Base-by-base conservation (phyloP, 2,888 invertebrate genomes). In the Polyploca ridens region DNA sequence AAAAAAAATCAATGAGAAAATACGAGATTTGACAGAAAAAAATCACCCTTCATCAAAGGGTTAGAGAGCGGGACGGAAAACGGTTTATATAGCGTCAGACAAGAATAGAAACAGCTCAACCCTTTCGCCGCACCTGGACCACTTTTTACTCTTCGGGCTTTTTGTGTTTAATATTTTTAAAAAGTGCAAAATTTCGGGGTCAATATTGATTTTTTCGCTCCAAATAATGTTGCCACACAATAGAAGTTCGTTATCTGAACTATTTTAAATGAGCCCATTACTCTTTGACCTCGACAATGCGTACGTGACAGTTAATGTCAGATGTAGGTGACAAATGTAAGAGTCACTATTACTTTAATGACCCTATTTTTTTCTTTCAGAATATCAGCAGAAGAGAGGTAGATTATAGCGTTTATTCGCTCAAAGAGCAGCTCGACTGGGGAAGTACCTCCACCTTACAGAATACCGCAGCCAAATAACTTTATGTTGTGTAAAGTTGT, bases 11-110 rank as follows among this genome's bases (percentile, higher is more conserved):
- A 90, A 91, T 86, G 88, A 88, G 89, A 91, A 93, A 92, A 91
- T 87, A 89, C 85, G 82, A 89, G 90, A 93, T 92, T 92, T 90
- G 85, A 88, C 89, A 91, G 88, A 89, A 93, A 93, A 90, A 90
- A 90, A 86, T 73, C 86, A 85, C 90, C 89, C 88, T 83, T 75
- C 72, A 71, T 82, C 75, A 90, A 93, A 91, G 91, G 91, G 92
- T 91, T 91, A 88, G 63, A 75, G 85, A 91, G 76, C 71, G 88
- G 82, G 87, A 90, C 62, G 64, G 73, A 65, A 54, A 41, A 77
- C 58, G 46, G 27, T 66, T 75, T 67, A 41, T 71, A 72, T 62
- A 57, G 41, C 35, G 79, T 63, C 63, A 77, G 81, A 90, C 70
- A 74, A 80, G 65, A 89, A 90, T 16, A 46, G 75, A 4, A 62